Evolutionary conservation across 2,797 vertebrate genomes (phyloP), one percentile per base, ranked within the genome.

Genomic region (Coregonus ussuriensis): DNA sequence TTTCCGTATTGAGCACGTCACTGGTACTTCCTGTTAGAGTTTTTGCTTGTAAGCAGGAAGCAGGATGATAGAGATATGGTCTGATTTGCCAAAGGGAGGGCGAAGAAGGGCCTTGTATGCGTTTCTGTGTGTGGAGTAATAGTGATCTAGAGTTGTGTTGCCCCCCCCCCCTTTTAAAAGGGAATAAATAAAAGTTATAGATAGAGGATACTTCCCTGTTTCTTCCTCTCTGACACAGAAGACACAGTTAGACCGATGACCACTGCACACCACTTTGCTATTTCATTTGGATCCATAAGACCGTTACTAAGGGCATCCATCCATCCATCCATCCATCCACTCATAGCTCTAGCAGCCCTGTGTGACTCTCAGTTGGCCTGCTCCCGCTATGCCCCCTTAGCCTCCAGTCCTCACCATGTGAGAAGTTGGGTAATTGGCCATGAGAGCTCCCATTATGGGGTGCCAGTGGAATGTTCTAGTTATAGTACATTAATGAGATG

Each of bases 371-470:
- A 41, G 21, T 65, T 54, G 25, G 29, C 41, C 41, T 47, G 41
- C 41, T 13, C 9, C 41, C 41, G 9, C 47, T 59, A 3, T 9
- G 59, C 59, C 11, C 84, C 88, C 86, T 84, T 84, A 86, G 85
- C 85, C 71, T 82, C 88, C 85, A 88, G 76, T 85, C 68, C 81
- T 79, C 54, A 74, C 85, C 78, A 78, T 81, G 79, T 89, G 83
- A 84, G 83, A 84, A 52, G 33, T 67, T 75, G 83, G 82, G 79
- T 91, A 88, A 91, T 91, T 91, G 89, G 87, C 77, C 81, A 83
- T 85, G 84, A 80, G 91, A 88, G 82, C 87, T 91, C 89, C 84
- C 85, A 87, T 91, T 89, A 90, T 88, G 84, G 41, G 83, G 78
- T 90, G 86, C 85, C 81, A 82, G 84, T 88, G 84, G 89, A 91